A percentile compares a stretch with the other conserved stretches of the same genome.
These are phyloP conservation scores for Gonocerus acuteangulatus DNA, from an alignment of 2,888 invertebrate genomes.

Conservation along the genomic window DNA sequence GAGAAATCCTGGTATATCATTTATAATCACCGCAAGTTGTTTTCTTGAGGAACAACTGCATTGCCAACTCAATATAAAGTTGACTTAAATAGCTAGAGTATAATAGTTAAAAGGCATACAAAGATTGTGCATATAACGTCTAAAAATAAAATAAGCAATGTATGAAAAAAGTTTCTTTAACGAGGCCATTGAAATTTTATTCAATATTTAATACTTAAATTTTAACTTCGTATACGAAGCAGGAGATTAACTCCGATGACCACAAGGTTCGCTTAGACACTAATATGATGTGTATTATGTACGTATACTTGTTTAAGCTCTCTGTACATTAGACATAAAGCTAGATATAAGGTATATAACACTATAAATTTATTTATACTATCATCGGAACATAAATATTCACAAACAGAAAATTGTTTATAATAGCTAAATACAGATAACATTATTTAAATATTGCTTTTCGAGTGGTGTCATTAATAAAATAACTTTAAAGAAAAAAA, in stretches of 20 bases:
- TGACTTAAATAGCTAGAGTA: constrained; percentile 30
- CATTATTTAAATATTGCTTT: constrained; percentile 31
- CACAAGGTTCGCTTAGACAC: constrained; percentile 34
- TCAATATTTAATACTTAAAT: constrained; percentile 34
- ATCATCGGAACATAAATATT: constrained; percentile 36
- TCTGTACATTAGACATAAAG: constrained; percentile 37
- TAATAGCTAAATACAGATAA: constrained; percentile 30
- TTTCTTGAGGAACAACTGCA: constrained; percentile 34
- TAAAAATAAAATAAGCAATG: constrained; percentile 38
- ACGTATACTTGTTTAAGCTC: constrained; percentile 39
- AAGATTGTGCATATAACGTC: constrained; percentile 38
- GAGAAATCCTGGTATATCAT: constrained; percentile 39
- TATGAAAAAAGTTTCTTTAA: constrained; percentile 31
- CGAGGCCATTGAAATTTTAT: constrained; percentile 34
- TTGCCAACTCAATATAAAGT: constrained; percentile 30
- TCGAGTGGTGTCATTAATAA: constrained; percentile 30
- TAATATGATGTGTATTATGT: constrained; percentile 39
- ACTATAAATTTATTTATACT: constrained; percentile 32
- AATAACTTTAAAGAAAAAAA: constrained; percentile 22
- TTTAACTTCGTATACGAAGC: constrained; percentile 37
- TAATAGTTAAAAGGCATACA: constrained; percentile 38
- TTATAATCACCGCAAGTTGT: constrained; percentile 37
- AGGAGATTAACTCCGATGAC: constrained; percentile 31
- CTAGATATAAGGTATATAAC: constrained; percentile 31
- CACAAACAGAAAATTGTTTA: constrained; percentile 31